phyloP scores from a whole-genome alignment of 2,797 vertebrate genomes.

The Muraenolepis orangiensis region DNA sequence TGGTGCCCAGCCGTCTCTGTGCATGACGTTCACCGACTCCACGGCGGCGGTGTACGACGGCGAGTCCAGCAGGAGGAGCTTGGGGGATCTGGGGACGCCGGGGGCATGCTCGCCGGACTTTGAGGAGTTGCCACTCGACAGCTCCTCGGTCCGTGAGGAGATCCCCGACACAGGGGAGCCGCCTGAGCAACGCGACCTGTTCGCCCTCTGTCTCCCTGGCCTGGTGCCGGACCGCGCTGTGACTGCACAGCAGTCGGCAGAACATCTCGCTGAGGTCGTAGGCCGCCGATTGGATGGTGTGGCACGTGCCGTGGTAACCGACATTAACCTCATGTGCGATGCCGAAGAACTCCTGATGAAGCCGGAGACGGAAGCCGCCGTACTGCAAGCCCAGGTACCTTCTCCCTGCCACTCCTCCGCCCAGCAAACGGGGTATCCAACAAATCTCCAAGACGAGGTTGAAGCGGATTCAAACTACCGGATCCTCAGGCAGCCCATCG shows the following conservation, averaged over 20 bases:
- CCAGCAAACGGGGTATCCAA: no score
- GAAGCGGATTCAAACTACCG: slow-evolving; percentile 39
- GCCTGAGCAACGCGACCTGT: not conserved
- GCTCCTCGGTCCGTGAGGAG: slow-evolving; percentile 66
- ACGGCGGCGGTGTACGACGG: slow-evolving; percentile 28
- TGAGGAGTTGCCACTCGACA: slow-evolving; percentile 64
- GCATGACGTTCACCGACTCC: slow-evolving; percentile 33
- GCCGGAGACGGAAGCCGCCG: not conserved
- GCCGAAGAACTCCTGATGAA: slow-evolving; percentile 16
- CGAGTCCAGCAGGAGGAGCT: slow-evolving; percentile 41
- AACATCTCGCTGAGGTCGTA: slow-evolving; percentile 15
- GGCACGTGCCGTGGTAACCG: slow-evolving; percentile 4
- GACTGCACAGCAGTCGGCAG: slow-evolving; percentile 3
- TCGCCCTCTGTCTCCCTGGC: slow-evolving; percentile 10
- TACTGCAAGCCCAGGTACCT: slow-evolving; percentile 1
- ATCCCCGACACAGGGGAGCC: slow-evolving; percentile 7
- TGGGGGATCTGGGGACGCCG: slow-evolving; percentile 37
- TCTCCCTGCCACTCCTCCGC: slow-evolving; percentile 9
- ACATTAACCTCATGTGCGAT: slow-evolving; percentile 24
- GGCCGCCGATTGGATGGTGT: slow-evolving; percentile 37
- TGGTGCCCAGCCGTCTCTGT: slow-evolving; percentile 2
- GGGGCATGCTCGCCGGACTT: slow-evolving; percentile 50
- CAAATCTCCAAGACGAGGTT: no score
- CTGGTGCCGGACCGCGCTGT: slow-evolving; percentile 19
- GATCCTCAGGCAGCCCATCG: slow-evolving; percentile 68